Percentiles rank a stretch among this genome's conserved stretches.
phyloP scores from a whole-genome alignment of 1,140 invertebrate genomes.

The Helicoverpa zea region DNA sequence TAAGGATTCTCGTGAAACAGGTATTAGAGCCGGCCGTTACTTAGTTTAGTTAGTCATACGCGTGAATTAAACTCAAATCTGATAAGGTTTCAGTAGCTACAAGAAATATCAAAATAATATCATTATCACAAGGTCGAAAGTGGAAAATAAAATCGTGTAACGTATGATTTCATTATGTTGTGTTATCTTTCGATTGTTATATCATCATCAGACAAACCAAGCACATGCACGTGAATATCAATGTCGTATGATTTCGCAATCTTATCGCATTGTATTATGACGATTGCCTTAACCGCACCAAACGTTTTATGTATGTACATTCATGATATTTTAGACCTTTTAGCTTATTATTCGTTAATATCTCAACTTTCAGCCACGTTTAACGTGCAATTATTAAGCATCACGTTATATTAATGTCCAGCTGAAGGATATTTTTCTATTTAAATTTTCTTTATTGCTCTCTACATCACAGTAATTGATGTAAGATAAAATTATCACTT shows the following conservation, averaged over 20 bases:
- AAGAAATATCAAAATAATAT: conserved; percentile 15
- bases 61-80: conserved; percentile 6
- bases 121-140: conserved; percentile 26
- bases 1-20: too few species aligned
- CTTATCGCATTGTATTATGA: conserved; percentile 66
- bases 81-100: background rate
- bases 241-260: conserved; percentile 67
- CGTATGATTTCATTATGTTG: conserved; percentile 9
- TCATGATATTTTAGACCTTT: conserved; percentile 53
- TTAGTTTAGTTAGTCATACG: background rate
- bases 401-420: conserved; percentile 23
- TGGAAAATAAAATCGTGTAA: conserved; percentile 11
- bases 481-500: conserved; percentile 47
- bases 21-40: too few species aligned
- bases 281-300: conserved; percentile 56
- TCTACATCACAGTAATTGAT: conserved; percentile 34
- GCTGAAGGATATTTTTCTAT: conserved; percentile 18
- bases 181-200: conserved; percentile 19
- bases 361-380: background rate
- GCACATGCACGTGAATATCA: conserved; percentile 49
- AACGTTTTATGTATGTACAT: conserved; percentile 55
- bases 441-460: conserved; percentile 44
- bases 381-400: background rate
- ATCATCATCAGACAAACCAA: conserved; percentile 31
- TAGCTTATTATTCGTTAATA: conserved; percentile 51